phyloP scores from a whole-genome alignment of 2,797 vertebrate genomes.

The Adelosebastes latens region DNA sequence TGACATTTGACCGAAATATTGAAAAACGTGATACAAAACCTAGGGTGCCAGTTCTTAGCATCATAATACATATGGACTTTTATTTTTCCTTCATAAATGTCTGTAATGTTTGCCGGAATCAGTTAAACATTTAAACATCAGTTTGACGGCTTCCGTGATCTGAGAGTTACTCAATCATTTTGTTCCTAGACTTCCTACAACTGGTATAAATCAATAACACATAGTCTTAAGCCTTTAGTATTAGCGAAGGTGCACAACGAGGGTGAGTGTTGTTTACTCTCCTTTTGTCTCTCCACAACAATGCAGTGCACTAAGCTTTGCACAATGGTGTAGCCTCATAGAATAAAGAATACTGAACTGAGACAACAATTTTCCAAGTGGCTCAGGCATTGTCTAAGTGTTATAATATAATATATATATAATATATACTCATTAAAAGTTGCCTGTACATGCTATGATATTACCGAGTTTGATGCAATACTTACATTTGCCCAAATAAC shows the following conservation, averaged over 20 bases:
- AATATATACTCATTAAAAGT: background rate
- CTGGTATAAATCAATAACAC: background rate
- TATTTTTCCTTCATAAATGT: background rate
- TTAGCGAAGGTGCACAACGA: background rate
- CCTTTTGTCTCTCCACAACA: background rate
- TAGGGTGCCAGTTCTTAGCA: no score
- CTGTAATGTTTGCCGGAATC: background rate
- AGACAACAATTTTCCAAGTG: background rate
- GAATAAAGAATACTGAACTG: background rate
- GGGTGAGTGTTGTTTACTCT: conserved; percentile 2
- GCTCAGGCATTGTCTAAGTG: background rate
- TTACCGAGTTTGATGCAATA: rapidly evolving
- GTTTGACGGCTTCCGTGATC: background rate
- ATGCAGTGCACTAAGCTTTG: background rate
- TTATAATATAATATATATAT: background rate
- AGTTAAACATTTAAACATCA: background rate
- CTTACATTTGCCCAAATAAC: background rate
- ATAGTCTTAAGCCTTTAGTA: background rate
- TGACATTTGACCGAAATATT: no score
- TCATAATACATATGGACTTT: no score
- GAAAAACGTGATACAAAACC: no score
- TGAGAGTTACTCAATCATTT: background rate
- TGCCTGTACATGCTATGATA: background rate
- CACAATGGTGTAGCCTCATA: background rate
- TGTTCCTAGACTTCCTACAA: background rate